These are phyloP conservation scores for Epinotia brunnichana DNA, from an alignment of 2,888 invertebrate genomes.

Conservation along the genomic window DNA sequence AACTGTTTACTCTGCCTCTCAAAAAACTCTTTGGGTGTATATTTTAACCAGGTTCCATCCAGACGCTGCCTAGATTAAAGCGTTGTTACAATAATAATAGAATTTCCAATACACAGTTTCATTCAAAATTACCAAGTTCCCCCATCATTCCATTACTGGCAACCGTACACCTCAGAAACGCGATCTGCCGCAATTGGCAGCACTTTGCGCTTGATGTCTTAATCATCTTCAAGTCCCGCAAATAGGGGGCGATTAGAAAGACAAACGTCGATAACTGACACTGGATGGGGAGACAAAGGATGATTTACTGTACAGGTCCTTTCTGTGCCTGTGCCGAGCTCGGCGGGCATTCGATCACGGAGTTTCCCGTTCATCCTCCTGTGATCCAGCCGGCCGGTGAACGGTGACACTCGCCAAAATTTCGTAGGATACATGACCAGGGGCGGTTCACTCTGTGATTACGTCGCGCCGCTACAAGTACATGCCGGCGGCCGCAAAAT, in stretches of 20 bases:
- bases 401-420: no score
- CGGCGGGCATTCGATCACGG: no score
- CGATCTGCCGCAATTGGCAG: conserved; percentile 14
- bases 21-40: neutral
- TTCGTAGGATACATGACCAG: no score
- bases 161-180: conserved; percentile 18
- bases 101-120: no score
- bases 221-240: conserved; percentile 17
- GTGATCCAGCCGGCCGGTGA: no score
- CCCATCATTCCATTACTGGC: conserved; percentile 8
- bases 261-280: neutral
- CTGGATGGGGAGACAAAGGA: neutral
- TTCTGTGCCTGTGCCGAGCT: no score
- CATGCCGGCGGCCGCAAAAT: no score
- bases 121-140: neutral
- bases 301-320: no score
- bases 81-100: no score
- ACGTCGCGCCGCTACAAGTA: no score
- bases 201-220: conserved; percentile 11
- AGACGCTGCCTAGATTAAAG: neutral
- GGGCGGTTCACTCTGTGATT: no score
- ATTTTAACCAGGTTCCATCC: neutral
- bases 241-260: conserved; percentile 21
- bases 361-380: no score
- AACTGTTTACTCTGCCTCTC: neutral